Conservation (phyloP, 1,140 invertebrate species). For the Drosophila malerkotliana region DNA sequence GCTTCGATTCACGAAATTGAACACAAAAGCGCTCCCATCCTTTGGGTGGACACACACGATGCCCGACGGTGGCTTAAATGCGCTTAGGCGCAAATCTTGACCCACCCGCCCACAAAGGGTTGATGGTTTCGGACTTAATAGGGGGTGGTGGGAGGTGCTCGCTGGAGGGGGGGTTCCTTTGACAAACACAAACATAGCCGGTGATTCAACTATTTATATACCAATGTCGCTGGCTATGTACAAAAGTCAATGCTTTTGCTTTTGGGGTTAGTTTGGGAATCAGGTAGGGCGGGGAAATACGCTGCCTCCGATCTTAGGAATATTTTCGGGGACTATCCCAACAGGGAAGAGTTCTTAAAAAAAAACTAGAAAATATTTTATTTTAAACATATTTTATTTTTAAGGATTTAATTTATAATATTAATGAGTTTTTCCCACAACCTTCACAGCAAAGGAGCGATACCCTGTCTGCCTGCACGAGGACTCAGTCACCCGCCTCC, state of each 20-base stretch:
- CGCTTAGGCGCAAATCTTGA: slow-evolving; percentile 79
- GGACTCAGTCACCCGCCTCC: slow-evolving; percentile 5
- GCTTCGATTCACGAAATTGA: slow-evolving; percentile 65
- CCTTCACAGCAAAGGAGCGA: slow-evolving; percentile 6
- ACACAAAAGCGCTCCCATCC: slow-evolving; percentile 50
- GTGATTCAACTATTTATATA: slow-evolving; percentile 69
- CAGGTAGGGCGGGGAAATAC: neutral
- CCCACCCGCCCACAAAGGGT: slow-evolving; percentile 55
- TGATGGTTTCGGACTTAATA: slow-evolving; percentile 15
- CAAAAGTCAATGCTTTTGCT: slow-evolving; percentile 79
- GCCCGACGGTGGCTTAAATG: slow-evolving; percentile 77
- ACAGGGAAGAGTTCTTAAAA: slow-evolving; percentile 4
- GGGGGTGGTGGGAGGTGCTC: slow-evolving; percentile 3
- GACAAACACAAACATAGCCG: slow-evolving; percentile 44
- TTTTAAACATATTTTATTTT: too few relatives aligned
- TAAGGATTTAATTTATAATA: neutral
- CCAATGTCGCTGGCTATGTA: slow-evolving; percentile 79
- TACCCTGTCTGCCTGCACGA: slow-evolving; percentile 11
- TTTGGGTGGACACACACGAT: slow-evolving; percentile 53
- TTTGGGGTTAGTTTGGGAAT: slow-evolving; percentile 5
- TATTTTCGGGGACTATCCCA: slow-evolving; percentile 36
- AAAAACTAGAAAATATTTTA: neutral
- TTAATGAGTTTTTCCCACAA: slow-evolving; percentile 1
- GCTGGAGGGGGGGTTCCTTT: slow-evolving; percentile 49
- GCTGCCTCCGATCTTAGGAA: slow-evolving; percentile 27